Evolutionary conservation across 1,140 invertebrate genomes (phyloP).

Genomic region (Drosophila repletoides): DNA sequence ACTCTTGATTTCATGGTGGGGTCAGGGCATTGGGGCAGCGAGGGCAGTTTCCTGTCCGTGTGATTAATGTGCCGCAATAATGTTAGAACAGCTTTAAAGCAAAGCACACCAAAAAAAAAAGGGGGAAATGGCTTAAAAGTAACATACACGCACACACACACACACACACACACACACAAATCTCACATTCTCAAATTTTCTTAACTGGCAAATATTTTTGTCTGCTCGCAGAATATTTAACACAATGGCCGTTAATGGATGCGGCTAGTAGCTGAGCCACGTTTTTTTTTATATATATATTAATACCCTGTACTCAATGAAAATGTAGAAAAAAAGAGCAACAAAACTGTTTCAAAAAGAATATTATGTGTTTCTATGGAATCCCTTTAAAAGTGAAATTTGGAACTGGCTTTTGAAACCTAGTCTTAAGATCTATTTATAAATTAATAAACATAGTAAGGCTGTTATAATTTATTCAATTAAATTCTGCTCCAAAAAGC

Average conservation of each 20-base stretch:
- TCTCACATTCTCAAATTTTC: too few species aligned
- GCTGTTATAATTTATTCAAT: too few species aligned
- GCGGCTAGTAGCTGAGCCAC: slow-evolving; percentile 40
- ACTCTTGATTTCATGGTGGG: slow-evolving; percentile 68
- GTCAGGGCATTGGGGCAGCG: slow-evolving; percentile 17
- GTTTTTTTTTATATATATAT: slow-evolving; percentile 30
- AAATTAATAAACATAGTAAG: too few species aligned
- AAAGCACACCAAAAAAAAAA: slow-evolving; percentile 22
- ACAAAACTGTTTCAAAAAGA: too few species aligned
- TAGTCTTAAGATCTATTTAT: too few species aligned
- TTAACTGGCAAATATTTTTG: slow-evolving; percentile 74
- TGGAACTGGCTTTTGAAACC: too few species aligned
- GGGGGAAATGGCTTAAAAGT: slow-evolving; percentile 62
- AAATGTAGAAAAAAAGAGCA: too few species aligned
- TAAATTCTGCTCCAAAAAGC: too few species aligned
- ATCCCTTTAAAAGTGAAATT: too few species aligned
- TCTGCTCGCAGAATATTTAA: slow-evolving; percentile 71
- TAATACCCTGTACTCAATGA: too few species aligned
- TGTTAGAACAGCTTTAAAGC: slow-evolving; percentile 67
- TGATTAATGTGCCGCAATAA: slow-evolving; percentile 76
- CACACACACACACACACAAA: slow-evolving; percentile 13
- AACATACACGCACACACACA: slow-evolving; percentile 42
- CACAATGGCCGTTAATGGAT: slow-evolving; percentile 68
- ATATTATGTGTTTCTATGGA: too few species aligned
- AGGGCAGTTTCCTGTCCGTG: slow-evolving; percentile 62